Evolutionary conservation across 2,888 invertebrate species (phyloP).

Genomic region (Brenthis hecate): DNA sequence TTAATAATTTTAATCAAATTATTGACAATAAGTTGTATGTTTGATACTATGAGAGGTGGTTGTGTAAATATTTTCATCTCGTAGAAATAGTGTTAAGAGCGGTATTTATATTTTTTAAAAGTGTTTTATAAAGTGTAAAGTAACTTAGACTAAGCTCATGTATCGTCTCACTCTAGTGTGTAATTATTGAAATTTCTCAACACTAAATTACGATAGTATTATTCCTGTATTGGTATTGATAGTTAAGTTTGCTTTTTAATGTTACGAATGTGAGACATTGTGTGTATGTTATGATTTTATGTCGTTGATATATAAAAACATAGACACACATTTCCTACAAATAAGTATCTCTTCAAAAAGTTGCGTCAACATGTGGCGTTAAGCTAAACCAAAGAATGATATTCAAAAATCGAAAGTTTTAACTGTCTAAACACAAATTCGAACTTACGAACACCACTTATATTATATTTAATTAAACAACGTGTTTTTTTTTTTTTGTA

Average conservation of each 20-base stretch:
- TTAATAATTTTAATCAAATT: neutral
- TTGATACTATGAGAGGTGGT: slow-evolving; percentile 43
- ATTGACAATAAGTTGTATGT: slow-evolving; percentile 12
- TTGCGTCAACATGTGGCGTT: too few species aligned
- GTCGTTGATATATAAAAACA: neutral
- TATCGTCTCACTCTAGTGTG: slow-evolving; percentile 38
- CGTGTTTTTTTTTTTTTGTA: too few species aligned
- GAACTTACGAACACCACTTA: too few species aligned
- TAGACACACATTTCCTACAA: too few species aligned
- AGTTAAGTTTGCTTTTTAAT: slow-evolving; percentile 50
- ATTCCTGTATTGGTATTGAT: slow-evolving; percentile 18
- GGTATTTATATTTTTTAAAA: slow-evolving; percentile 69
- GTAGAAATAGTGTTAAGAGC: slow-evolving; percentile 58
- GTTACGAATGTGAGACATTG: slow-evolving; percentile 72
- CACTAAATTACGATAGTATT: slow-evolving; percentile 10
- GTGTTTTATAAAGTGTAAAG: slow-evolving; percentile 54
- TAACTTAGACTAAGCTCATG: slow-evolving; percentile 49
- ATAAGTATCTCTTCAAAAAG: too few species aligned
- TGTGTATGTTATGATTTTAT: slow-evolving; percentile 36
- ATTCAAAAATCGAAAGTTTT: too few species aligned
- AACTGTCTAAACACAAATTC: too few species aligned
- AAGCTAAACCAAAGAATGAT: too few species aligned
- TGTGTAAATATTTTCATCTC: slow-evolving; percentile 69
- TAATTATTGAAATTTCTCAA: slow-evolving; percentile 25
- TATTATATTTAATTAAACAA: too few species aligned